A percentile compares a stretch with the other conserved stretches of the same genome.
Evolutionary conservation across 2,888 invertebrate genomes (phyloP).

Genomic region (Ferdinandea cuprea): DNA sequence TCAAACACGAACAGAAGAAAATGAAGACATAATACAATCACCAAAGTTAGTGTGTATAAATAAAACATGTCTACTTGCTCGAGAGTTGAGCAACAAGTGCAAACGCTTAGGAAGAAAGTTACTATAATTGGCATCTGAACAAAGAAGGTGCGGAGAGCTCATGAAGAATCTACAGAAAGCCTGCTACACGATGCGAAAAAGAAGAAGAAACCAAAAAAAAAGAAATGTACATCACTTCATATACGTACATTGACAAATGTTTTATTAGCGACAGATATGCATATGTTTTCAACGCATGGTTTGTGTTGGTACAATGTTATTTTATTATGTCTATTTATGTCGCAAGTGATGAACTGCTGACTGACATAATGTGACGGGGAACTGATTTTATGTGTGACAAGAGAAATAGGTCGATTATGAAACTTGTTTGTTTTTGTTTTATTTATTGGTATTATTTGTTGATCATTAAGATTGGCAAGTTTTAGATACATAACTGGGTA

Average conservation of each 20-base stretch:
- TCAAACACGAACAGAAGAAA: conserved; percentile 25
- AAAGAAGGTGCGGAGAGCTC: conserved; percentile 18
- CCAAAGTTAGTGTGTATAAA: conserved; percentile 24
- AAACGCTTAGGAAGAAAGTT: conserved; percentile 58
- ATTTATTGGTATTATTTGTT: not conserved
- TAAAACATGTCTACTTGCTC: conserved; percentile 32
- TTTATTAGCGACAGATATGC: conserved; percentile 28
- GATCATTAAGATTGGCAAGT: not conserved
- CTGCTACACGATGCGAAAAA: conserved; percentile 33
- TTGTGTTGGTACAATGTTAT: conserved; percentile 31
- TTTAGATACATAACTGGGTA: too few relatives aligned
- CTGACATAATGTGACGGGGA: conserved; percentile 50
- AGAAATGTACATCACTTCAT: conserved; percentile 39
- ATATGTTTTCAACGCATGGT: conserved; percentile 23
- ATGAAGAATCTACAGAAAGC: not conserved
- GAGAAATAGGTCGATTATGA: conserved; percentile 53
- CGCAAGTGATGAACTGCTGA: conserved; percentile 58
- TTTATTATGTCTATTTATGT: conserved; percentile 64
- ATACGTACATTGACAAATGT: conserved; percentile 51
- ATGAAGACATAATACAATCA: conserved; percentile 26
- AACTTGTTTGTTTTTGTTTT: conserved; percentile 5
- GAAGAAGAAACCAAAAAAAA: conserved; percentile 27
- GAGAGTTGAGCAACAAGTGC: conserved; percentile 41
- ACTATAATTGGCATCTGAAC: conserved; percentile 50
- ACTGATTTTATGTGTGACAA: conserved; percentile 14